These are phyloP conservation scores for Cistogaster globosa DNA, from an alignment of 2,888 invertebrate species.

Conservation along the genomic window DNA sequence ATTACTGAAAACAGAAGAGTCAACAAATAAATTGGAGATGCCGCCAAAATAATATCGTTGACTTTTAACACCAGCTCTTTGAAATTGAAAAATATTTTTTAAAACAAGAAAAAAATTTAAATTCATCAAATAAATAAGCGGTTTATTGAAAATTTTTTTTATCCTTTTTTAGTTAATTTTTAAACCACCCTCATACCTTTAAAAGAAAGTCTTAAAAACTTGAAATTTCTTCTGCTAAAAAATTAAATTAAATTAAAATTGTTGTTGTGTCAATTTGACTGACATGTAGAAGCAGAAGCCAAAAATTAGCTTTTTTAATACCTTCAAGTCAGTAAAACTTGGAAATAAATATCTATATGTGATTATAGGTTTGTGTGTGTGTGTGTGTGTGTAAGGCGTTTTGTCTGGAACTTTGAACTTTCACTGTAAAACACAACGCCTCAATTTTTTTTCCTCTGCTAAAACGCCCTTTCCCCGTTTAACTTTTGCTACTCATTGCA, in stretches of 20 bases:
- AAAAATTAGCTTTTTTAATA: conserved; percentile 65
- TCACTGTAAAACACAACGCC: conserved; percentile 22
- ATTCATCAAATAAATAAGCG: too few relatives aligned
- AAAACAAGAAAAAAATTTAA: too few relatives aligned
- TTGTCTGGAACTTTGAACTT: conserved; percentile 53
- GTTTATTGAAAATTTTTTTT: too few relatives aligned
- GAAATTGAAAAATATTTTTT: too few relatives aligned
- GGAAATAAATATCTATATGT: background rate
- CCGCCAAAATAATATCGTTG: too few relatives aligned
- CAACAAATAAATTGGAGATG: too few relatives aligned
- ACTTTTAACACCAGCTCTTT: too few relatives aligned
- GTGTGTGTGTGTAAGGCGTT: background rate
- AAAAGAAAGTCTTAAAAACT: background rate
- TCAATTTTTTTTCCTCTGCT: background rate
- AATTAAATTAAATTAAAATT: conserved; percentile 51
- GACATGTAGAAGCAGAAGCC: conserved; percentile 25
- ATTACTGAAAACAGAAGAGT: too few relatives aligned
- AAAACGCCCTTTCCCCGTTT: background rate
- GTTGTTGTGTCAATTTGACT: conserved; percentile 53
- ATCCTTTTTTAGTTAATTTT: too few relatives aligned
- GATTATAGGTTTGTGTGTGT: background rate
- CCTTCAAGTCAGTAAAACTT: background rate
- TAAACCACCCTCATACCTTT: too few relatives aligned
- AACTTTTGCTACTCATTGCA: background rate
- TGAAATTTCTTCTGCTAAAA: background rate